These are phyloP conservation scores for Ladona fulva DNA, from an alignment of 1,140 invertebrate species.

Conservation along the genomic window DNA sequence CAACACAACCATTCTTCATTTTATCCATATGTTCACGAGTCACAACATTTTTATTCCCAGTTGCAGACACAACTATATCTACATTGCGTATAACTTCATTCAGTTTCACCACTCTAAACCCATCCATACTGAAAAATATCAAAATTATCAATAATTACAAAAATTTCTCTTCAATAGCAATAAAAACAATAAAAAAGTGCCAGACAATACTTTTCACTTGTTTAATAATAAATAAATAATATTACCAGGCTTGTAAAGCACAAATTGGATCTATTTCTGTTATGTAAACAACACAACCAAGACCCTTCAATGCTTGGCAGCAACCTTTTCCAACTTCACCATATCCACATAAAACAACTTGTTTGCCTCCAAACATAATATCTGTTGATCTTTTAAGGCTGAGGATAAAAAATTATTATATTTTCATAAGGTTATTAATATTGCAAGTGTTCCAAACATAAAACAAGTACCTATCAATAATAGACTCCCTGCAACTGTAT, in stretches of 20 bases:
- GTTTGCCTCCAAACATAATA: conserved; percentile 97
- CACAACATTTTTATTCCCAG: conserved; percentile 94
- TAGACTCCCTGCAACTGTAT: conserved; percentile 83
- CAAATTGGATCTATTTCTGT: conserved; percentile 99
- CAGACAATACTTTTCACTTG: conserved; percentile 17
- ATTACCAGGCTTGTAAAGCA: conserved; percentile 87
- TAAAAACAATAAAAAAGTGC: conserved; percentile 14
- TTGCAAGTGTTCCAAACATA: neutral
- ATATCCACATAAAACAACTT: conserved; percentile 93
- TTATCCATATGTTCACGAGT: conserved; percentile 92
- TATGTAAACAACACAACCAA: conserved; percentile 89
- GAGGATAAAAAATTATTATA: conserved; percentile 29
- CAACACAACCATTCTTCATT: conserved; percentile 93
- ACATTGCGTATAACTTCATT: conserved; percentile 90
- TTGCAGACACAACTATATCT: conserved; percentile 91
- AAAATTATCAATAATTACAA: conserved; percentile 17
- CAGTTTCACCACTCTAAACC: conserved; percentile 88
- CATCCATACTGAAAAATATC: conserved; percentile 79
- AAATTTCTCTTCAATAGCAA: conserved; percentile 12
- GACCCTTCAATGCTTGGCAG: conserved; percentile 86
- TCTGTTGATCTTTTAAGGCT: conserved; percentile 93
- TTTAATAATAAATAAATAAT: too few species aligned
- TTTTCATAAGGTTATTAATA: neutral
- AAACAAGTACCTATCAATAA: conserved; percentile 68
- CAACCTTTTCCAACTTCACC: conserved; percentile 98